Conservation (phyloP, 2,888 invertebrate genomes). For the Syrista parreyssii region DNA sequence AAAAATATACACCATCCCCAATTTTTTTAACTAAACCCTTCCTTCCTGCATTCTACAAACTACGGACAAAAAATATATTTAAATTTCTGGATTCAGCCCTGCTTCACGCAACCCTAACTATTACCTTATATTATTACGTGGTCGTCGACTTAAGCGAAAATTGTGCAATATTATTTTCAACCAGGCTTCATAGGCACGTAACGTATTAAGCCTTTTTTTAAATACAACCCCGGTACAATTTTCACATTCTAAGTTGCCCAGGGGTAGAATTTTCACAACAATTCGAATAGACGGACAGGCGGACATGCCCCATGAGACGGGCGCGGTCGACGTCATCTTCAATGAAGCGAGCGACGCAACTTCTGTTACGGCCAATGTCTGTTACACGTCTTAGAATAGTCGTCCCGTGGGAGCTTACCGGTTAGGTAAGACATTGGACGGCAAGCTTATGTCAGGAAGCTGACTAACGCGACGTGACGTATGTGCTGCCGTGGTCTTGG, state of each 20-base stretch:
- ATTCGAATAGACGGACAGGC: constrained; percentile 42
- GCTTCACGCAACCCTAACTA: not conserved
- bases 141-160: not conserved
- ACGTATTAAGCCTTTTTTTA: not conserved
- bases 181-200: not conserved
- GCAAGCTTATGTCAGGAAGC: constrained; percentile 36
- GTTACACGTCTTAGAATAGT: constrained; percentile 57
- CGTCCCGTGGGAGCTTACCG: constrained; percentile 53
- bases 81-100: not conserved
- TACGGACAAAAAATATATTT: not conserved
- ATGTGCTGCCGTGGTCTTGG: constrained; percentile 7
- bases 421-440: constrained; percentile 35
- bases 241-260: not conserved
- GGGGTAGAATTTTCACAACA: constrained; percentile 22
- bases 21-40: not conserved
- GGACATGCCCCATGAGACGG: constrained; percentile 23
- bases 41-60: not conserved
- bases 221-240: not conserved
- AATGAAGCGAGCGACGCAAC: constrained; percentile 47
- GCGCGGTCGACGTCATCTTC: constrained; percentile 53
- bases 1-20: not conserved
- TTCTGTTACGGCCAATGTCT: constrained; percentile 56
- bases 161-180: not conserved
- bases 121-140: not conserved
- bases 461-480: constrained; percentile 48